Evolutionary conservation across 2,888 invertebrate genomes (phyloP).

Genomic region (Yponomeuta cagnagella): DNA sequence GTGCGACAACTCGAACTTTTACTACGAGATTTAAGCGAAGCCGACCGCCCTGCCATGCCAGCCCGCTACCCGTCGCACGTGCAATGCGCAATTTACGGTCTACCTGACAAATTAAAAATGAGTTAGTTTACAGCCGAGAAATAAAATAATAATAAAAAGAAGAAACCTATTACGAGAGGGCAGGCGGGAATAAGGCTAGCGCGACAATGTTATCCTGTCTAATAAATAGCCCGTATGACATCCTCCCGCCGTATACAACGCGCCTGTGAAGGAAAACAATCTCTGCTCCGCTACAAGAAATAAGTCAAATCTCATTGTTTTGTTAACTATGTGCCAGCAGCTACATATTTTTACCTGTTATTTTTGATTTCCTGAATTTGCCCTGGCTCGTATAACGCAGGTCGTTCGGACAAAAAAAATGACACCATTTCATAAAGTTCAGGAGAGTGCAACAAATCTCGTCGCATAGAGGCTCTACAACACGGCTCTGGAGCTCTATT

Average conservation of each 20-base stretch:
- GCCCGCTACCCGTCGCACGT: conserved; percentile 28
- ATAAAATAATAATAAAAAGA: conserved; percentile 58
- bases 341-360: conserved; percentile 20
- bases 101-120: conserved; percentile 69
- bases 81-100: conserved; percentile 60
- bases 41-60: neutral
- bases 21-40: neutral
- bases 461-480: neutral
- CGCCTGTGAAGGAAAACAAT: conserved; percentile 57
- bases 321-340: conserved; percentile 47
- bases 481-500: too few relatives aligned
- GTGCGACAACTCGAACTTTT: conserved; percentile 9
- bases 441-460: neutral
- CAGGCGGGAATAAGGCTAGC: conserved; percentile 41
- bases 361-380: neutral
- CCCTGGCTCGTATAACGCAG: neutral
- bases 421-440: neutral
- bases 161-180: conserved; percentile 54
- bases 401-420: neutral
- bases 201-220: conserved; percentile 67
- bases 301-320: conserved; percentile 56
- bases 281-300: conserved; percentile 52
- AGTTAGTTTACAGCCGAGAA: conserved; percentile 64
- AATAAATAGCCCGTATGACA: conserved; percentile 68
- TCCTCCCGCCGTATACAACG: conserved; percentile 45